Evolutionary conservation across 2,888 invertebrate genomes (phyloP).

Genomic region (Plusia festucae): DNA sequence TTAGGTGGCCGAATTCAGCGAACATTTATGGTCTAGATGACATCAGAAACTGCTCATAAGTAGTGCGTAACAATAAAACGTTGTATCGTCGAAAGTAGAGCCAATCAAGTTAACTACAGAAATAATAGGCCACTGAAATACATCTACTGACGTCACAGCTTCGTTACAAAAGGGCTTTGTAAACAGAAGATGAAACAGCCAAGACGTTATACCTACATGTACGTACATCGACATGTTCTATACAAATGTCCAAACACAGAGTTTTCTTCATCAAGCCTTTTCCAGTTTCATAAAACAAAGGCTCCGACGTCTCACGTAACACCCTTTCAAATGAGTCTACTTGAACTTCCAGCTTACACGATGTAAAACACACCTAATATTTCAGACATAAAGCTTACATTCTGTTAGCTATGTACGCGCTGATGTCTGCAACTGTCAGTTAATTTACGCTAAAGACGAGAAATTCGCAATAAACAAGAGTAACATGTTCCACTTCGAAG

Average conservation of each 20-base stretch:
- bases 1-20: background rate
- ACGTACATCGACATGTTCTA: constrained; percentile 13
- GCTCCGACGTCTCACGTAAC: constrained; percentile 39
- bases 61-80: background rate
- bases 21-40: background rate
- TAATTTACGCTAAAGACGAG: constrained; percentile 65
- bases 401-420: constrained; percentile 39
- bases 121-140: background rate
- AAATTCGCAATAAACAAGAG: constrained; percentile 67
- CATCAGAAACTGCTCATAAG: constrained; percentile 5
- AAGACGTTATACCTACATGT: constrained; percentile 14
- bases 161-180: constrained; percentile 31
- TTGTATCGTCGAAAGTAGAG: background rate
- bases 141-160: constrained; percentile 1
- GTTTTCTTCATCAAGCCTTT: constrained; percentile 72
- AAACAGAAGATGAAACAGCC: constrained; percentile 30
- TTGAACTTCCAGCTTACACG: constrained; percentile 17
- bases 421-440: constrained; percentile 43
- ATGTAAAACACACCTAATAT: constrained; percentile 33
- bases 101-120: constrained; percentile 1
- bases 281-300: constrained; percentile 64
- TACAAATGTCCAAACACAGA: constrained; percentile 31
- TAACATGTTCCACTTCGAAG: constrained; percentile 58
- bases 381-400: constrained; percentile 52
- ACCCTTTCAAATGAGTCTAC: constrained; percentile 56